These are phyloP conservation scores for Ferdinandea cuprea DNA, from an alignment of 2,888 invertebrate genomes.

Conservation along the genomic window DNA sequence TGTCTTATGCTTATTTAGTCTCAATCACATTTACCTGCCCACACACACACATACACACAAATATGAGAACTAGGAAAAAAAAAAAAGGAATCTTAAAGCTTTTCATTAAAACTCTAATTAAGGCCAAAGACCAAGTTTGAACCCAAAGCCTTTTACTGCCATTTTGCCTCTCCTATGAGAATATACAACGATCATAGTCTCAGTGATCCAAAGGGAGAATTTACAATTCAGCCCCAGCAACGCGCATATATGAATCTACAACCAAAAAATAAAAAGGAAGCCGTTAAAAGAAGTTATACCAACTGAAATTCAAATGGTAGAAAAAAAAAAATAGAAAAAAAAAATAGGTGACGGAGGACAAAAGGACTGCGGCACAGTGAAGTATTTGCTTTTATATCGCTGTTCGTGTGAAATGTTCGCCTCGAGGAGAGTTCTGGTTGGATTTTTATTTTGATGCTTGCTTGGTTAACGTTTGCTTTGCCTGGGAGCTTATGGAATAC, in stretches of 20 bases:
- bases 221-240: slow-evolving; percentile 37
- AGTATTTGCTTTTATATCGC: slow-evolving; percentile 61
- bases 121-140: slow-evolving; percentile 53
- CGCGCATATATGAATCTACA: slow-evolving; percentile 20
- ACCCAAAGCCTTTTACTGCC: slow-evolving; percentile 30
- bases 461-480: slow-evolving; percentile 55
- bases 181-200: slow-evolving; percentile 28
- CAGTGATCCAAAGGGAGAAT: slow-evolving; percentile 48
- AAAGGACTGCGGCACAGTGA: slow-evolving; percentile 65
- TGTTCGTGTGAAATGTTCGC: slow-evolving; percentile 64
- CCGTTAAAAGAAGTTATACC: slow-evolving; percentile 64
- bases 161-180: slow-evolving; percentile 18
- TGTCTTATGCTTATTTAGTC: too few species aligned
- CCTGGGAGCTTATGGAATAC: slow-evolving; percentile 57
- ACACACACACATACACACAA: too few species aligned
- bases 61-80: not conserved
- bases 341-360: slow-evolving; percentile 71
- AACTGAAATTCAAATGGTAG: slow-evolving; percentile 66
- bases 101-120: slow-evolving; percentile 60
- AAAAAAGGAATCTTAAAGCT: slow-evolving; percentile 22
- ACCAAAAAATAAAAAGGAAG: slow-evolving; percentile 37
- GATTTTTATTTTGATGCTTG: slow-evolving; percentile 31
- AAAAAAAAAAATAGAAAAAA: too few species aligned
- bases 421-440: slow-evolving; percentile 48
- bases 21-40: too few species aligned